A percentile compares a stretch with the other conserved stretches of the same genome.
Evolutionary conservation across 2,888 invertebrate species (phyloP).

Genomic region (Mystacides longicornis): DNA sequence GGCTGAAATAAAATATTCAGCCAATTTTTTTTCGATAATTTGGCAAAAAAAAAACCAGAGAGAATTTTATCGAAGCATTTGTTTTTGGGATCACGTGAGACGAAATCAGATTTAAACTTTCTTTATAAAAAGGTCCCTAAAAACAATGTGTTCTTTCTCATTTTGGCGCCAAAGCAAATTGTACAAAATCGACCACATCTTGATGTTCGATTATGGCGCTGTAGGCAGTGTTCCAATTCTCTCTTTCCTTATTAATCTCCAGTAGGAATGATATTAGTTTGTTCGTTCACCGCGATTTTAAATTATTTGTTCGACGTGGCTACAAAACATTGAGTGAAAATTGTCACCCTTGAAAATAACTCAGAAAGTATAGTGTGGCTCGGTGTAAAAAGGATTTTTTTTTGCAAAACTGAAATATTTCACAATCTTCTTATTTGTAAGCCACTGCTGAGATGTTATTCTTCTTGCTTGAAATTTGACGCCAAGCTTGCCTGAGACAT

Average conservation of each 20-base stretch:
- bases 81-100: slow-evolving; percentile 15
- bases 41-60: neutral
- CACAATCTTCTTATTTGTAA: too few species aligned
- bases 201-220: neutral
- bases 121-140: neutral
- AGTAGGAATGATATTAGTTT: too few species aligned
- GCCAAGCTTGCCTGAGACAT: too few species aligned
- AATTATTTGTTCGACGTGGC: too few species aligned
- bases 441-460: too few species aligned
- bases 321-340: neutral
- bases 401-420: too few species aligned
- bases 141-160: slow-evolving; percentile 13
- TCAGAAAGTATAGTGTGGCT: neutral
- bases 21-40: neutral
- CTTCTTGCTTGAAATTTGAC: too few species aligned
- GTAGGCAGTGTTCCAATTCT: too few species aligned
- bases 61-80: neutral
- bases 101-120: slow-evolving; percentile 7
- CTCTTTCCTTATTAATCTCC: neutral
- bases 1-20: neutral
- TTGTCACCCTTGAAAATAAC: slow-evolving; percentile 1
- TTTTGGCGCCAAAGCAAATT: slow-evolving; percentile 19
- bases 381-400: neutral
- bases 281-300: too few species aligned
- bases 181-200: neutral